A percentile compares a stretch with the other conserved stretches of the same genome.
phyloP scores from a whole-genome alignment of 2,113 vertebrate genomes.

The Polypterus bichir region DNA sequence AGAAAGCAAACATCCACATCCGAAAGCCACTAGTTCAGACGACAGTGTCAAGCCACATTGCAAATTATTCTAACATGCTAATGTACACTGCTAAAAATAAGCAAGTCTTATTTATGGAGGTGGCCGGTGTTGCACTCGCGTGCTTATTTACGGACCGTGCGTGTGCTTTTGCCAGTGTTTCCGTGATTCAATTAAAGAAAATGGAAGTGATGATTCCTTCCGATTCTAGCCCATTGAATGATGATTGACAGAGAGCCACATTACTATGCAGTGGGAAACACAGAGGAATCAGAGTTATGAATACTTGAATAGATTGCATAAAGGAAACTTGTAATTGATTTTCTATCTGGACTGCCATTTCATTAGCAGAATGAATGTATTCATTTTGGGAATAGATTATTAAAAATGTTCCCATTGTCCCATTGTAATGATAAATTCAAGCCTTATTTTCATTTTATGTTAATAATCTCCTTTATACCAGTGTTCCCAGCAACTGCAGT shows the following conservation, averaged over 20 bases:
- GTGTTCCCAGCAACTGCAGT: no score
- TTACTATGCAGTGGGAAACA: conserved; percentile 51
- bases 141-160: no score
- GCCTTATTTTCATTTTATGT: background rate
- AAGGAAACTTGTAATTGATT: conserved; percentile 66
- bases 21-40: no score
- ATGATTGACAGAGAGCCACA: conserved; percentile 56
- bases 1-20: no score
- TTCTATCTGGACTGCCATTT: conserved; percentile 51
- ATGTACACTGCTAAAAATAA: no score
- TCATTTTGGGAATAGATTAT: conserved; percentile 25
- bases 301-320: conserved; percentile 54
- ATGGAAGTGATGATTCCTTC: conserved; percentile 36
- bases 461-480: background rate
- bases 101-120: no score
- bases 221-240: conserved; percentile 33
- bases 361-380: conserved; percentile 53
- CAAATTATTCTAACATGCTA: no score
- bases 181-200: conserved; percentile 46
- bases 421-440: conserved; percentile 28
- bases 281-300: conserved; percentile 50
- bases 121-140: no score
- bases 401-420: conserved; percentile 28
- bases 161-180: conserved; percentile 25
- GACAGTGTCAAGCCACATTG: no score